Percentiles rank a stretch among this genome's conserved stretches.
Evolutionary conservation across 2,113 vertebrate genomes (phyloP).

Genomic region (Semnopithecus entellus): DNA sequence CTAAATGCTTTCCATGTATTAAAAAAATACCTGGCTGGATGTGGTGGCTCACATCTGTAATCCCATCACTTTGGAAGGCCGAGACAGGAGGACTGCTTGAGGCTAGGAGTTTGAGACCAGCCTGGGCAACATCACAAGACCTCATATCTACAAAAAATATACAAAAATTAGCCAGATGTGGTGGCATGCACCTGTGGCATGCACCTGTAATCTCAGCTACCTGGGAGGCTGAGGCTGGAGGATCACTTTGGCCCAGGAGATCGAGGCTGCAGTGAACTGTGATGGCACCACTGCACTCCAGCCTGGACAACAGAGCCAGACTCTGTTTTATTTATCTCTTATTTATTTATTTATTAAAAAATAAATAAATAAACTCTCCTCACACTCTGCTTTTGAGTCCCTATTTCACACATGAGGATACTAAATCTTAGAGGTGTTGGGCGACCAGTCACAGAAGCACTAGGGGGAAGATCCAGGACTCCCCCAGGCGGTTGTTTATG

Average conservation of each 20-base stretch:
- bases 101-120: background rate
- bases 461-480: background rate
- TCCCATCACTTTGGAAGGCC: background rate
- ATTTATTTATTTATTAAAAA: no score
- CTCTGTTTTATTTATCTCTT: no score
- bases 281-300: background rate
- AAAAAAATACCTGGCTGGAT: background rate
- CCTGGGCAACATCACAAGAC: background rate
- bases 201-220: background rate
- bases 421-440: background rate
- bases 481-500: background rate
- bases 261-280: background rate
- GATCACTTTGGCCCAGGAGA: background rate
- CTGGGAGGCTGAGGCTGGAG: background rate
- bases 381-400: no score
- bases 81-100: background rate
- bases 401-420: background rate
- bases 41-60: background rate
- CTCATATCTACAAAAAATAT: background rate
- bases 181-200: no score
- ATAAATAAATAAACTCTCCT: background rate
- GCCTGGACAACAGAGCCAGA: background rate
- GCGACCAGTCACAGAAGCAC: background rate
- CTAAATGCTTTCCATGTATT: background rate
- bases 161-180: background rate